Evolutionary conservation across 2,113 vertebrate genomes (phyloP), one percentile per base, ranked within the genome.

Genomic region (Pipa parva): DNA sequence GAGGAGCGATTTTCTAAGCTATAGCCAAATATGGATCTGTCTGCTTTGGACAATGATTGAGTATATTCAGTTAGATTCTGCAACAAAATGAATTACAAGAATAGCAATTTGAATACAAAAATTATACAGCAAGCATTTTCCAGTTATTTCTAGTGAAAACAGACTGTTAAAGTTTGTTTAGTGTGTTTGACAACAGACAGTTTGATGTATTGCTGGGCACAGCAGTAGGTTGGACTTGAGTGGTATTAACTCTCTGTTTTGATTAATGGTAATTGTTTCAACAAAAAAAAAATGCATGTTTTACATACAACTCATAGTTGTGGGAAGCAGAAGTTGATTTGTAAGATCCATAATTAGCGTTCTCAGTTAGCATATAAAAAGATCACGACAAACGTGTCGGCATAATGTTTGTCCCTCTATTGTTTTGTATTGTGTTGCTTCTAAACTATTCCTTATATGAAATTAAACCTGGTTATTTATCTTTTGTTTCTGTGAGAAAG

Each of bases 231-330:
- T 91, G 85, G 87, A 83, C 85, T 88, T 84, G 85, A 91, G 83
- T 85, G 77, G 87, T 89, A 89, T 87, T 87, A 89, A 83, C 84
- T 86, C 84, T 86, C 85, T 88, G 81, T 84, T 91, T 87, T 91
- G 90, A 91, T 91, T 89, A 91, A 91, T 91, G 89, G 86, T 89
- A 91, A 89, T 90, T 90, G 87, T 91, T 90, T 86, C 77, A 0
- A 79, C 88, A 87, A 89, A 89, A 91, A 89, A 91, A 91, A 81
- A n/a, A n/a, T n/a, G 76, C 86, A 75, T 80, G 81, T 87, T 90
- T 90, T 87, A 85, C 74, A 50, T 87, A 83, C 80, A 84, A 81
- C 84, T 87, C 84, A 74, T 85, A 87, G 81, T 87, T 85, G 78
- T 86, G 78, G 74, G 85, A 87, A 87, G 84, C 82, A 85, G 82